Evolutionary conservation across 1,140 invertebrate species (phyloP), one percentile per base, ranked within the genome.

Genomic region (Achatina immaculata): DNA sequence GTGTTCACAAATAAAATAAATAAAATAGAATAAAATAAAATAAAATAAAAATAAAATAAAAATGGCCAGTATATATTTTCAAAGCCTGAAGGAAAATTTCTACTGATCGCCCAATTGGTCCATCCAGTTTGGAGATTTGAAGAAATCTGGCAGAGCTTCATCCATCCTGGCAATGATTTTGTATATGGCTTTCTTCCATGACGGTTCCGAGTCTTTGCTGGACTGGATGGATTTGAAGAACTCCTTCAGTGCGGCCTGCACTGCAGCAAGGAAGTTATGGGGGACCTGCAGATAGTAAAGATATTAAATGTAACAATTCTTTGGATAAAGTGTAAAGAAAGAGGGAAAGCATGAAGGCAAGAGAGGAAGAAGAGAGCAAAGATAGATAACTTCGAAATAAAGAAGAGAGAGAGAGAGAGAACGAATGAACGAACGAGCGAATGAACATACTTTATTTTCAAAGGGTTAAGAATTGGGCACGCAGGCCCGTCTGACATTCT

Each of bases 171-270:
- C 98, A 90, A 99, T 99, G 86, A 99, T 95, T 93, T 99, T 99
- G 94, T 99, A 99, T 92, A 99, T 99, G 85, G 97, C 95, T 92
- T 99, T 99, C 93, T 99, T 99, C 99, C 99, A 99, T 83, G 97
- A 99, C 90, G 99, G 98, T 92, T 99, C 99, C 38, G 94, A 92
- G 93, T 99, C 98, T 92, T 98, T 98, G 82, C 96, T 96, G 87
- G 95, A 94, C 90, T 97, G 95, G 87, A 99, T 96, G 81, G 99
- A 96, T 91, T 97, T 96, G 95, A 97, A 99, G 94, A 99, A 99
- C 92, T 99, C 98, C 81, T 96, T 94, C 80, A 99, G 93, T 68
- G 98, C 99, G 90, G 98, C 95, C 92, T 99, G 96, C 48, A 99
- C 96, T 48, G 99, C 98, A 90, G 95, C 95, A 90, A 96, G 95